These are phyloP conservation scores for Bombyx mandarina DNA, from an alignment of 1,140 invertebrate species.

Conservation along the genomic window DNA sequence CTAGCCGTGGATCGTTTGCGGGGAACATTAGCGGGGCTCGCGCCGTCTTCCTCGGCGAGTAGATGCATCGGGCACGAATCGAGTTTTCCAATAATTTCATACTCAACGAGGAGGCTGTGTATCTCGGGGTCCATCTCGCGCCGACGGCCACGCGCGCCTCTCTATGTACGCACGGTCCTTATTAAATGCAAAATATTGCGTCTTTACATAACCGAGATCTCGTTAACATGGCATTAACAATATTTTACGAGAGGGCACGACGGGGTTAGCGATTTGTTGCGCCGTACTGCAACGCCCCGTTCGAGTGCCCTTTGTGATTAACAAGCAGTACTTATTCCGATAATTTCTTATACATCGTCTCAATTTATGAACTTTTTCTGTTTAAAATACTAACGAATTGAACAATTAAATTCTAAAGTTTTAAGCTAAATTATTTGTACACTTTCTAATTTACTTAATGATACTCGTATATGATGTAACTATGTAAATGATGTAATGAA, in stretches of 20 bases:
- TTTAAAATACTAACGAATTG: no score
- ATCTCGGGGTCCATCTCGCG: conserved; percentile 46
- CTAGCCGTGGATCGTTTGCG: conserved; percentile 42
- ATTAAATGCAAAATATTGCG: conserved; percentile 66
- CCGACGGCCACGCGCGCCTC: conserved; percentile 45
- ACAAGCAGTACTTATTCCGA: no score
- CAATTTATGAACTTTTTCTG: no score
- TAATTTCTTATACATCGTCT: no score
- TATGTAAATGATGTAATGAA: no score
- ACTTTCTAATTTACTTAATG: no score
- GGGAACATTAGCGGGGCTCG: conserved; percentile 39
- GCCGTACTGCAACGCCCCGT: background rate
- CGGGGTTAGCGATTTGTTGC: background rate
- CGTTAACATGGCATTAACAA: conserved; percentile 53
- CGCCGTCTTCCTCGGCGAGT: conserved; percentile 20
- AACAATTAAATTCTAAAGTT: no score
- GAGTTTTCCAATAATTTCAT: conserved; percentile 63
- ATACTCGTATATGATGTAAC: no score
- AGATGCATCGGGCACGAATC: conserved; percentile 62
- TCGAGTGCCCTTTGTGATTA: background rate
- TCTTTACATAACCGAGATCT: conserved; percentile 53
- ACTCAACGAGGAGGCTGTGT: conserved; percentile 41
- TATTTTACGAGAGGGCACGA: conserved; percentile 30
- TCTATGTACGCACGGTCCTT: conserved; percentile 41
- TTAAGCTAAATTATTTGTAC: no score